Conservation (phyloP, 2,113 vertebrate species). For the Regulus satrapa region DNA sequence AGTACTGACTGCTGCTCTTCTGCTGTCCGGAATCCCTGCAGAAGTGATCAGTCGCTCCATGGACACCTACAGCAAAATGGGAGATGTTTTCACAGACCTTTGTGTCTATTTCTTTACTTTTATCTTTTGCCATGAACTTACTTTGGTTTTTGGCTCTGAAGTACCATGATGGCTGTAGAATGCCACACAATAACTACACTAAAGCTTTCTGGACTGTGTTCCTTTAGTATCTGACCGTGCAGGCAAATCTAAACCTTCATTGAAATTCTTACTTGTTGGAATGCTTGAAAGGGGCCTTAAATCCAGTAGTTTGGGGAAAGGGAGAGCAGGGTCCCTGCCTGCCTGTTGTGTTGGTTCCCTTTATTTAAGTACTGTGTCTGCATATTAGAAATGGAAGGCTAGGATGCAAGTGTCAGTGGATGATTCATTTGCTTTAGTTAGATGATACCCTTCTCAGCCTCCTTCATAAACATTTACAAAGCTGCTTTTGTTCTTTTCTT, state of each 20-base stretch:
- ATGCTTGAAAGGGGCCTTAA: slow-evolving; percentile 48
- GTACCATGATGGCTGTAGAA: slow-evolving; percentile 68
- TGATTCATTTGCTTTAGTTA: slow-evolving; percentile 41
- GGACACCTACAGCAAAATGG: slow-evolving; percentile 98
- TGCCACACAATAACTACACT: background rate
- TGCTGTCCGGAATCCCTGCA: slow-evolving; percentile 92
- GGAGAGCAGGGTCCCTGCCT: slow-evolving; percentile 8
- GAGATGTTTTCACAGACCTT: slow-evolving; percentile 95
- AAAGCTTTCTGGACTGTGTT: slow-evolving; percentile 20
- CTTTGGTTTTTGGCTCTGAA: slow-evolving; percentile 79
- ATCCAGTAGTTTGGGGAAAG: slow-evolving; percentile 8
- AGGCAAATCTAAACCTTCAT: slow-evolving; percentile 30
- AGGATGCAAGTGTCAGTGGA: slow-evolving; percentile 19
- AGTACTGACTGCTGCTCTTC: slow-evolving; percentile 88
- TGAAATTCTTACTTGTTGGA: background rate
- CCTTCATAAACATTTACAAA: background rate
- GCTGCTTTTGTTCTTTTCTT: background rate
- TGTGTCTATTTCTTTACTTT: slow-evolving; percentile 98
- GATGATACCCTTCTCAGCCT: background rate
- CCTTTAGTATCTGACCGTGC: slow-evolving; percentile 9
- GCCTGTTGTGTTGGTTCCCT: background rate
- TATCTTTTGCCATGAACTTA: slow-evolving; percentile 88
- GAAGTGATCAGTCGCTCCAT: slow-evolving; percentile 96
- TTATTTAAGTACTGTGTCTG: background rate
- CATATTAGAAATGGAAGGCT: slow-evolving; percentile 28